phyloP scores from a whole-genome alignment of 2,113 vertebrate species.

The Platysternon megacephalum region DNA sequence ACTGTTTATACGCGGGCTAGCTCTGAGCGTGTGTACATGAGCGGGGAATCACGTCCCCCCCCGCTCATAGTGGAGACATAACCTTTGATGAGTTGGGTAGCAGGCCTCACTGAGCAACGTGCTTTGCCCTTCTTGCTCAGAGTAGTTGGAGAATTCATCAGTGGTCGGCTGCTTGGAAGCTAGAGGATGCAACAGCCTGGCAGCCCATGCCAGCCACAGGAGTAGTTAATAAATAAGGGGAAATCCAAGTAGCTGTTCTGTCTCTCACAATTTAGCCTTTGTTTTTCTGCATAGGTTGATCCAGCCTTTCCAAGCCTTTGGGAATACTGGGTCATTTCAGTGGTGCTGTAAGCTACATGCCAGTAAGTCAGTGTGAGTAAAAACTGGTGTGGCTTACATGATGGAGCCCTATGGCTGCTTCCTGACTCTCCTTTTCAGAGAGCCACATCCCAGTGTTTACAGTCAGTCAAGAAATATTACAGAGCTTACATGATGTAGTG shows the following conservation, averaged over 20 bases:
- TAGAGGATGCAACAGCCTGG: background rate
- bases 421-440: background rate
- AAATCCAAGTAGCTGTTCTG: fast-evolving
- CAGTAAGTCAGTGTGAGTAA: fast-evolving
- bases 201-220: fast-evolving
- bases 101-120: fast-evolving
- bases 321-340: background rate
- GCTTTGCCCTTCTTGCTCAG: fast-evolving
- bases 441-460: background rate
- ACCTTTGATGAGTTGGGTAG: background rate
- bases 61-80: background rate
- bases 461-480: fast-evolving
- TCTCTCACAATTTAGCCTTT: background rate
- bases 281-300: background rate
- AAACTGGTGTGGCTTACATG: background rate
- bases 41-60: background rate
- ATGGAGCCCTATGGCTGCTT: constrained; percentile 32
- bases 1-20: background rate
- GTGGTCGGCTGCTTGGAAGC: fast-evolving
- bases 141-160: fast-evolving
- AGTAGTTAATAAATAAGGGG: background rate
- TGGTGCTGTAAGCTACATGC: background rate
- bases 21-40: background rate
- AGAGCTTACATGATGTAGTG: background rate
- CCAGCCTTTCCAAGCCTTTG: background rate